Conservation (phyloP, 2,888 invertebrate species). For the Dusona sp. region DNA sequence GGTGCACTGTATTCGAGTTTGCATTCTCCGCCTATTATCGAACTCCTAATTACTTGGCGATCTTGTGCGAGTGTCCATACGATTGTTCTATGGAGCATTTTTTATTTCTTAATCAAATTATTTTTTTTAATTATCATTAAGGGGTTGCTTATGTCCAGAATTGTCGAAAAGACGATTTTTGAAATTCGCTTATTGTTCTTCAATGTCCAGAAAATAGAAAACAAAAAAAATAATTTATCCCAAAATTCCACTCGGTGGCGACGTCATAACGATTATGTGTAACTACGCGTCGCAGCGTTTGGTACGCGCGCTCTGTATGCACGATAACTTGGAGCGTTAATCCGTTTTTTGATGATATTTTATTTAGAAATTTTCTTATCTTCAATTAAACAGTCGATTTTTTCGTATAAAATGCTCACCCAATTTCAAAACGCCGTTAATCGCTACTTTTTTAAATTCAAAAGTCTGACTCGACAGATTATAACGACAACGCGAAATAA, state of each 20-base stretch:
- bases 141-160: too few species aligned
- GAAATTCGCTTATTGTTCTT: too few species aligned
- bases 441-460: background rate
- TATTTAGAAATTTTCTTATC: background rate
- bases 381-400: background rate
- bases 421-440: background rate
- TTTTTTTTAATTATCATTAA: background rate
- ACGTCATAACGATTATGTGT: too few species aligned
- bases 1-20: constrained; percentile 84
- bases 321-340: background rate
- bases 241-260: too few species aligned
- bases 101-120: background rate
- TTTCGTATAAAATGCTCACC: background rate
- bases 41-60: constrained; percentile 86
- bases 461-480: background rate
- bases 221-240: too few species aligned
- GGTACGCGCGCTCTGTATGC: too few species aligned
- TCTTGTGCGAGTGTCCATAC: constrained; percentile 89
- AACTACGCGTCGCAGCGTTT: too few species aligned
- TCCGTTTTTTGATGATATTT: background rate
- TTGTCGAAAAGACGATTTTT: too few species aligned
- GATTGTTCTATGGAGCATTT: constrained; percentile 75
- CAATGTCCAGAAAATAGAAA: too few species aligned
- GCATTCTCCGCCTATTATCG: constrained; percentile 82
- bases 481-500: too few species aligned